Base-by-base conservation (phyloP, 2,797 vertebrate species). In the Sebastes umbrosus region DNA sequence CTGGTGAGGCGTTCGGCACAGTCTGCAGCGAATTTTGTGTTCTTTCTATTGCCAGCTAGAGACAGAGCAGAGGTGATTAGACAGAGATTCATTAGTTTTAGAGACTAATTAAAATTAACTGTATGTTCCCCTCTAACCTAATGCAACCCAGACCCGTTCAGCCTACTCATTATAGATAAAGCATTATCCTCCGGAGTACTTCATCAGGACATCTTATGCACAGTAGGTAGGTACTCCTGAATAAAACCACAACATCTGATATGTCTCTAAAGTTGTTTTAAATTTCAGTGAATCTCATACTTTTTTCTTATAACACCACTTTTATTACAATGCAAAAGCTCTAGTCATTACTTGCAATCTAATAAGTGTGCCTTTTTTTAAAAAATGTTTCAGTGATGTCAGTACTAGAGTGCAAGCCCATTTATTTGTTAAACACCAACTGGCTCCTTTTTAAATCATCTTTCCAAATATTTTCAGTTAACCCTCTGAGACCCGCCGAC, bases 31-130 rank as follows among this genome's bases (percentile, higher is more conserved):
- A 91, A 75, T 77, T 88, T 65, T 90, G 84, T 65, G 95, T 92
- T 87, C 93, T 94, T 74, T 95, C 90, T 54, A 96, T 75, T 50
- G 93, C 93, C 84, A 93, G 66, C 96, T 97, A 70, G 2, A 71
- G 9, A 73, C 14, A 86, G 72, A 87, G 36, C 4, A 81, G 57
- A 67, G 6, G 10, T 25, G 14, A 80, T 66, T 58, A 39, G 4
- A 70, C 29, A 75, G 12, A 66, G 29, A 71, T 66, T 10, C 24
- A 77, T 68, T 32, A 66, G 2, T 67, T 58, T 62, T 65, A 39
- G 39, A 39, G 13, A 69, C n/a, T 25, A 60, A 34, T 59, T 24
- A 24, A 46, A 73, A 63, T 63, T 3, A 62, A 73, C 3, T 73
- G 3, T 22, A 67, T 66, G 18, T 52, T 46, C 4, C 46, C 3